These are phyloP conservation scores for Dasyprocta punctata DNA, from an alignment of 2,113 vertebrate species.

Conservation along the genomic window DNA sequence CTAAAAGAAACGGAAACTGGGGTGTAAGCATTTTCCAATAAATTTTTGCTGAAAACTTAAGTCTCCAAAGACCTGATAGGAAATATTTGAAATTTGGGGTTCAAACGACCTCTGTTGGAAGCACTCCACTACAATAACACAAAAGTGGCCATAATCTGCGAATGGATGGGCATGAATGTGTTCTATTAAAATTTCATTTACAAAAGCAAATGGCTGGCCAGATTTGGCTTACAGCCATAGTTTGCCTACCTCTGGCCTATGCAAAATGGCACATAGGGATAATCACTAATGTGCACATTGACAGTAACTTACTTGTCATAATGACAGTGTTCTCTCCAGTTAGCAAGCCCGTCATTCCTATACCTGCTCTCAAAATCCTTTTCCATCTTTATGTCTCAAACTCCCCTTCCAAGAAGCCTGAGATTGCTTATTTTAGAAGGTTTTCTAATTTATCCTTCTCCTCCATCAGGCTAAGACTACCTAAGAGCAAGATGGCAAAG, in stretches of 20 bases:
- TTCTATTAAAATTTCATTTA: conserved; percentile 41
- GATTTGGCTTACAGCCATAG: background rate
- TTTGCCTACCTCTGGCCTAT: background rate
- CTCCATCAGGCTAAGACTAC: background rate
- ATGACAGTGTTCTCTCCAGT: background rate
- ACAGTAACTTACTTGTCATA: background rate
- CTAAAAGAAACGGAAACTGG: background rate
- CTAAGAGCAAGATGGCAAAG: background rate
- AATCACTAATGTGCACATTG: background rate
- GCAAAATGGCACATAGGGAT: conserved; percentile 1
- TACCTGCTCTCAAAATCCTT: conserved; percentile 20
- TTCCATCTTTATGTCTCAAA: background rate
- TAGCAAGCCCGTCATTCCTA: background rate
- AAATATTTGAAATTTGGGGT: background rate
- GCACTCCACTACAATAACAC: background rate
- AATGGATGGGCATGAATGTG: background rate
- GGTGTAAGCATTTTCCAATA: conserved; percentile 6
- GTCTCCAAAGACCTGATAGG: background rate
- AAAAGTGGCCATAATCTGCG: background rate
- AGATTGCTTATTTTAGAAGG: background rate
- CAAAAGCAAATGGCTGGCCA: background rate
- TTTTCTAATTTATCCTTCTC: conserved; percentile 26
- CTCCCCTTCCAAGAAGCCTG: background rate
- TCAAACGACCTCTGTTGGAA: background rate
- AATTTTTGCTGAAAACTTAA: background rate